These are phyloP conservation scores for Ia io DNA, from an alignment of 2,113 vertebrate species.

Conservation along the genomic window DNA sequence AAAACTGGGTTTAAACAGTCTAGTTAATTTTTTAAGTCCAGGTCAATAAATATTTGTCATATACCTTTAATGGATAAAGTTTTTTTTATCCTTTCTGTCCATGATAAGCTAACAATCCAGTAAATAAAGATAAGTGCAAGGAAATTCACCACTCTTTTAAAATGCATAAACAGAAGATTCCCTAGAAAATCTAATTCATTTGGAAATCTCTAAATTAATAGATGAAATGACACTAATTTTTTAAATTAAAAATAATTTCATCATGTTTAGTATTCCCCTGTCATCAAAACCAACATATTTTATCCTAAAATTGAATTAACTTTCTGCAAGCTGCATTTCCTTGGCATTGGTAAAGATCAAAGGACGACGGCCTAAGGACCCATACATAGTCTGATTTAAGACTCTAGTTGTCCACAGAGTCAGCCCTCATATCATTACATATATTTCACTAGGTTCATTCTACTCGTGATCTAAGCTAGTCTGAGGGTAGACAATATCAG, in stretches of 20 bases:
- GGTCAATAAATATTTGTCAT: neutral
- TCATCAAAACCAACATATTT: neutral
- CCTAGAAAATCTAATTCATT: neutral
- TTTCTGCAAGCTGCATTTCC: fast-evolving
- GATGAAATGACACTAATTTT: neutral
- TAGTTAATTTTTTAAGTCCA: neutral
- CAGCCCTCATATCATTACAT: no score
- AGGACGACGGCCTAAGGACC: fast-evolving
- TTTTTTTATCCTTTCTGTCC: neutral
- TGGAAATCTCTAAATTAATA: neutral
- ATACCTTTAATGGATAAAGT: neutral
- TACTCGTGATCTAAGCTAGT: neutral
- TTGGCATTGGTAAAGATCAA: neutral
- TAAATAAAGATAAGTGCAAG: neutral
- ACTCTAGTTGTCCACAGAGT: neutral
- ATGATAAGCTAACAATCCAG: neutral
- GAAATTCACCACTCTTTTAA: neutral
- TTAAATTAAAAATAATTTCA: neutral
- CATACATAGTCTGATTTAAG: neutral
- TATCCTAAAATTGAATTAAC: neutral
- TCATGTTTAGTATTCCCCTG: neutral
- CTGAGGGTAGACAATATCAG: neutral
- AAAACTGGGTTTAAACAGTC: neutral
- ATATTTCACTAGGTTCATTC: neutral
- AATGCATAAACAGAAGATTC: neutral